Percentiles rank a stretch among this genome's conserved stretches.
Evolutionary conservation across 2,888 invertebrate species (phyloP).

Genomic region (Ornithoptera priamus): DNA sequence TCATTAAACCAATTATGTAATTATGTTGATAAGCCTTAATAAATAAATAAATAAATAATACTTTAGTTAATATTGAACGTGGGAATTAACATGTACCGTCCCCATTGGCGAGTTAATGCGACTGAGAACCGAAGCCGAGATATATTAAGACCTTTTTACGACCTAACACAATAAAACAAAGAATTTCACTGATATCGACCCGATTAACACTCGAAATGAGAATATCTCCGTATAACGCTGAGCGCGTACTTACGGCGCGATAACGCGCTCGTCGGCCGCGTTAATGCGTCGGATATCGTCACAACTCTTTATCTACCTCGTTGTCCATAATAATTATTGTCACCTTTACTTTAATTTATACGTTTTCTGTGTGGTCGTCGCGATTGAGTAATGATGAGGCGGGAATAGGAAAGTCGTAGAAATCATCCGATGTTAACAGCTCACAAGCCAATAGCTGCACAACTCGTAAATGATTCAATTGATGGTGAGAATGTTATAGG

Average conservation of each 20-base stretch:
- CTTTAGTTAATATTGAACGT: no score
- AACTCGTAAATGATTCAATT: not conserved
- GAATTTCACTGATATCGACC: not conserved
- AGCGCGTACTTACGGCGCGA: slow-evolving; percentile 23
- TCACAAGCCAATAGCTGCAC: not conserved
- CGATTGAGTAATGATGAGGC: slow-evolving; percentile 31
- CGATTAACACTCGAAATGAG: not conserved
- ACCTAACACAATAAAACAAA: not conserved
- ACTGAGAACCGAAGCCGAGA: not conserved
- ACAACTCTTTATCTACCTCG: slow-evolving; percentile 33
- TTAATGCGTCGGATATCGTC: slow-evolving; percentile 33
- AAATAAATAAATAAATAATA: no score
- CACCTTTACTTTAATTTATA: slow-evolving; percentile 39
- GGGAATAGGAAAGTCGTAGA: slow-evolving; percentile 26
- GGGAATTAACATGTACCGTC: not conserved
- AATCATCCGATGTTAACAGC: not conserved
- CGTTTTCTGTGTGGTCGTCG: slow-evolving; percentile 41
- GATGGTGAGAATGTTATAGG: not conserved
- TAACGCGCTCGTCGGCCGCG: slow-evolving; percentile 13
- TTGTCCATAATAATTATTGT: slow-evolving; percentile 43
- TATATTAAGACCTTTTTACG: not conserved
- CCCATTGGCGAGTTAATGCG: not conserved
- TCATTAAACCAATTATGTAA: no score
- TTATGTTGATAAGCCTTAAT: no score
- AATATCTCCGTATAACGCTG: slow-evolving; percentile 8